Base-by-base conservation (phyloP, 2,113 vertebrate species). In the Chlorodrepanis virens region DNA sequence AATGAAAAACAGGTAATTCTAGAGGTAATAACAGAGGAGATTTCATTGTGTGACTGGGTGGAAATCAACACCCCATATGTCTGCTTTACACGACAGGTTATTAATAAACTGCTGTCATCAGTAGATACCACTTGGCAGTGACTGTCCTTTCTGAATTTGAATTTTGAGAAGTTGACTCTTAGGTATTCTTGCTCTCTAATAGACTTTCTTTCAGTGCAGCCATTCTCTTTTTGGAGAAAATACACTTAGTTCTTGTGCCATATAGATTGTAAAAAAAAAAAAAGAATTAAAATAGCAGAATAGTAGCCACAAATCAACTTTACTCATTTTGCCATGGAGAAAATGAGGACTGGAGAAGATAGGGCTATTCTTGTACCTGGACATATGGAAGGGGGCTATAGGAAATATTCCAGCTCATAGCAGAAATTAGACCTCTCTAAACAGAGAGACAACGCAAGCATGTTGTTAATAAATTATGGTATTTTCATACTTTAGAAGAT, bases 71-170 rank as follows among this genome's bases (percentile, higher is more conserved):
- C 35, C 35, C 39, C 83, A 24, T 93, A 80, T 77, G 87, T 96
- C 96, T 97, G 56, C 64, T 95, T 97, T 96, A 95, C 79, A 91
- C 39, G 69, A 97, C 78, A 97, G 63, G 88, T 95, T 97, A 95
- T 97, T 97, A 97, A 97, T 97, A 97, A 95, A 92, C 86, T 97
- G 94, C 56, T 93, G 57, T 96, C 77, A 96, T 96, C 78, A 76
- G 64, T 50, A 90, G 87, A 96, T 96, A 88, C 24, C 29, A 93
- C 89, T 87, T 44, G 16, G 10, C 56, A 63, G 63, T 94, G 67
- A 94, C 27, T 81, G 45, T 28, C 35, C 69, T 83, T 94, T 96
- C 89, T 91, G 45, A 97, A 96, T 89, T 87, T 93, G 64, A 94
- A 57, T 57, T 49, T 75, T 31, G 57, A 61, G 61, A 94, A 89